Evolutionary conservation across 1,140 invertebrate genomes (phyloP).

Genomic region (Leptinotarsa texana): DNA sequence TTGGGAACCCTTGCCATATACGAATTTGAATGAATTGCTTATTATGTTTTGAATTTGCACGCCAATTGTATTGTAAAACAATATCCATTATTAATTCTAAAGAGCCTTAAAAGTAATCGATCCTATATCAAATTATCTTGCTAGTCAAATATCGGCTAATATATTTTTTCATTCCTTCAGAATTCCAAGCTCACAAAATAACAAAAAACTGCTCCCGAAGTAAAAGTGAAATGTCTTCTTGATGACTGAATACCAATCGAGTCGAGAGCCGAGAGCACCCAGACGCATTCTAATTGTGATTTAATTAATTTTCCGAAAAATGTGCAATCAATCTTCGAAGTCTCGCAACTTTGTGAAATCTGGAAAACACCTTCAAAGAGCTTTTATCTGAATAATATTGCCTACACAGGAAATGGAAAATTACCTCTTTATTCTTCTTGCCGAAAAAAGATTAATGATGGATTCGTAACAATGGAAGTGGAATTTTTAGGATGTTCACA

Average conservation of each 20-base stretch:
- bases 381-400: conserved; percentile 4
- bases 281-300: conserved; percentile 3
- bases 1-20: no score
- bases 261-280: background rate
- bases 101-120: no score
- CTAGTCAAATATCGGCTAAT: no score
- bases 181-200: no score
- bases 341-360: conserved; percentile 1
- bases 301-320: conserved; percentile 9
- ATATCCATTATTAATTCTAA: no score
- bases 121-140: no score
- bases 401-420: background rate
- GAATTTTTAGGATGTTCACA: background rate
- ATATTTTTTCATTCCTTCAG: no score
- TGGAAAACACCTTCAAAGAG: background rate
- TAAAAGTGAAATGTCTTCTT: background rate
- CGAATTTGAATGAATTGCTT: no score
- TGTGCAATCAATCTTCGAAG: background rate
- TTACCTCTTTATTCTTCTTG: background rate
- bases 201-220: no score
- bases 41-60: no score
- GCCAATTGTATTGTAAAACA: no score
- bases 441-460: background rate
- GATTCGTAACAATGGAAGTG: background rate
- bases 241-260: background rate